phyloP scores from a whole-genome alignment of 2,888 invertebrate species.

The Melipona bicolor region DNA sequence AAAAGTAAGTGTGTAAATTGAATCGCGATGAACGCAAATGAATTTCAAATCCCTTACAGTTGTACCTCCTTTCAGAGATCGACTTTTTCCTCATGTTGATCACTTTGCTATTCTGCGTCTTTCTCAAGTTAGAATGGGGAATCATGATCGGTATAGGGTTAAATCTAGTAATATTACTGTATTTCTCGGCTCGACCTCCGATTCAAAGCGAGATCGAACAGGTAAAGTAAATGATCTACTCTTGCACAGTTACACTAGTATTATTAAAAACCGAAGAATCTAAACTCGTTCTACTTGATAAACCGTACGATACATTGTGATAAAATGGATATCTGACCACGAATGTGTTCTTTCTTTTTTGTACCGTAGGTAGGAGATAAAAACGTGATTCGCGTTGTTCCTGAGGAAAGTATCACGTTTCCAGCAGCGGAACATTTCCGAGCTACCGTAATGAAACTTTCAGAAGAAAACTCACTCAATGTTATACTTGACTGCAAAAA shows the following conservation, averaged over 20 bases:
- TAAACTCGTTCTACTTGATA: not conserved
- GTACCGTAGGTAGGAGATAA: constrained; percentile 78
- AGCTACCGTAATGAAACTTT: constrained; percentile 82
- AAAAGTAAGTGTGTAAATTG: constrained; percentile 82
- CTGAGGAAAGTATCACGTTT: constrained; percentile 90
- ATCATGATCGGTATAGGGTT: constrained; percentile 86
- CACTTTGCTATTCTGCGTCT: constrained; percentile 86
- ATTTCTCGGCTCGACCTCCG: constrained; percentile 85
- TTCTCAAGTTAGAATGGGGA: constrained; percentile 88
- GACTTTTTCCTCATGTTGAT: constrained; percentile 86
- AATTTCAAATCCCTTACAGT: not conserved
- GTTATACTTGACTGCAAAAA: constrained; percentile 85
- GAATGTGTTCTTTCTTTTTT: not conserved
- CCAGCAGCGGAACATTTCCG: constrained; percentile 92
- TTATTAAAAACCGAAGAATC: not conserved
- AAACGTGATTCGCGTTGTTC: constrained; percentile 86
- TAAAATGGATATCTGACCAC: no score
- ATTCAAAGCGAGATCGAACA: constrained; percentile 71
- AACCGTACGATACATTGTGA: not conserved
- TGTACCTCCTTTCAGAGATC: constrained; percentile 83
- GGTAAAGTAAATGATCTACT: constrained; percentile 53
- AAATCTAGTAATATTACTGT: constrained; percentile 85
- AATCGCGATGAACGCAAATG: not conserved
- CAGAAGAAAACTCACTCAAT: constrained; percentile 67
- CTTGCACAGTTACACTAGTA: not conserved